Evolutionary conservation across 2,113 vertebrate genomes (phyloP).

Genomic region (Ailurus styani): DNA sequence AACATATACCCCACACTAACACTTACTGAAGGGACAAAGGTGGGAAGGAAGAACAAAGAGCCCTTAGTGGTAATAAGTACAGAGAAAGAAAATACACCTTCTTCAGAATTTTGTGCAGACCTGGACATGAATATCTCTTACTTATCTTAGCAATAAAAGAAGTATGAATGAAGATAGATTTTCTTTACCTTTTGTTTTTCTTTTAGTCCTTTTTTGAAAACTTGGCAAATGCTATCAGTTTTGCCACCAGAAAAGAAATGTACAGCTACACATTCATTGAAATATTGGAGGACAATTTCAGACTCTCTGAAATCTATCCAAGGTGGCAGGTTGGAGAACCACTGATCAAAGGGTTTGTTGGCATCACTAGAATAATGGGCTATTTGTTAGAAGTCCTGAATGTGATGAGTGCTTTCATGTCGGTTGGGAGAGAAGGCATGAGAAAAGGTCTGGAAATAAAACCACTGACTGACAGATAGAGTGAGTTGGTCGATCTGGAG

Average conservation of each 20-base stretch:
- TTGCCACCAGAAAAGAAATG: neutral
- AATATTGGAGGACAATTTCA: neutral
- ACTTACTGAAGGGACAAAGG: neutral
- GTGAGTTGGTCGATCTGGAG: neutral
- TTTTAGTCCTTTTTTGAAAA: neutral
- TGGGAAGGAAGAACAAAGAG: neutral
- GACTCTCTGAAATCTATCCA: conserved; percentile 2
- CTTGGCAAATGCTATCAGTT: neutral
- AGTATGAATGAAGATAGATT: neutral
- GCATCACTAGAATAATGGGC: conserved; percentile 27
- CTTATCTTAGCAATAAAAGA: neutral
- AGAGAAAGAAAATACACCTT: neutral
- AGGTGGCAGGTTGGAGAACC: neutral
- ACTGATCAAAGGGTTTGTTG: neutral
- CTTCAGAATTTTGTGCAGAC: neutral
- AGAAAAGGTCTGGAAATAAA: conserved; percentile 39
- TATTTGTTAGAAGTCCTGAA: conserved; percentile 12
- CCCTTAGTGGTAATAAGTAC: neutral
- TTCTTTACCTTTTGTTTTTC: neutral
- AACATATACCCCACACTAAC: neutral
- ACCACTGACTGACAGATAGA: neutral
- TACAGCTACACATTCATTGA: neutral
- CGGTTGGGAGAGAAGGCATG: neutral
- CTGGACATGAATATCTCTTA: neutral
- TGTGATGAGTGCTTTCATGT: conserved; percentile 14